Base-by-base conservation (phyloP, 2,888 invertebrate genomes). In the Asteroscopus sphinx region DNA sequence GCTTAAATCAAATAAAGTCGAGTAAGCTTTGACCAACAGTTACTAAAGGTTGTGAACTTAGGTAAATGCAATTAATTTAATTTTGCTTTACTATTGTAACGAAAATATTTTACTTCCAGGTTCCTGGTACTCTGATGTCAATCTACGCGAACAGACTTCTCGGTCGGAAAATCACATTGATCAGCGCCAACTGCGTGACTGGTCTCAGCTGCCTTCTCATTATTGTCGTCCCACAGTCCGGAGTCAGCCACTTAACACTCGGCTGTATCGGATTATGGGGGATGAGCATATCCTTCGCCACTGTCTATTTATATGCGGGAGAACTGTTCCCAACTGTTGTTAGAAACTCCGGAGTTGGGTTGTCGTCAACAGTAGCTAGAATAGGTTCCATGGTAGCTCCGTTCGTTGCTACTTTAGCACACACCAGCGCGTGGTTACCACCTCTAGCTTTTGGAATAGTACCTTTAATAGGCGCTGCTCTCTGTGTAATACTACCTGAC, bases 281-380 rank as follows among this genome's bases (percentile, higher is more conserved):
- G 9, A 96, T 97, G 87, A 97, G 97, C 12, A 96, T 98, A 36
- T 96, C 97, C 0, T 99, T 98, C 83, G 97, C 98, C 1, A 97
- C 97, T 1, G 97, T 97, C 3, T 98, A 98, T 85, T 95, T 98
- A 12, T 98, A 97, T 86, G 97, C 97, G 0, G 97, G 98, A 0
- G 98, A 98, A 89, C 86, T 98, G 11, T 98, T 98, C 85, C 98
- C 98, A 0, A 98, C 98, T 0, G 97, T 98, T 1, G 96, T 98
- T 0, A 95, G 98, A 26, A 98, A 98, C 81, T 96, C 97, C 35
- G 98, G 98, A 0, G 96, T 98, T 53, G 98, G 98, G 0, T 93
- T 97, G 2, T 96, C 97, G 25, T 98, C 98, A 0, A 97, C 98
- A 93, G 96, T 96, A 59, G 98, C 98, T 0, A 95, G 98, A 77